phyloP scores from a whole-genome alignment of 2,113 vertebrate genomes.

The Ahaetulla prasina region DNA sequence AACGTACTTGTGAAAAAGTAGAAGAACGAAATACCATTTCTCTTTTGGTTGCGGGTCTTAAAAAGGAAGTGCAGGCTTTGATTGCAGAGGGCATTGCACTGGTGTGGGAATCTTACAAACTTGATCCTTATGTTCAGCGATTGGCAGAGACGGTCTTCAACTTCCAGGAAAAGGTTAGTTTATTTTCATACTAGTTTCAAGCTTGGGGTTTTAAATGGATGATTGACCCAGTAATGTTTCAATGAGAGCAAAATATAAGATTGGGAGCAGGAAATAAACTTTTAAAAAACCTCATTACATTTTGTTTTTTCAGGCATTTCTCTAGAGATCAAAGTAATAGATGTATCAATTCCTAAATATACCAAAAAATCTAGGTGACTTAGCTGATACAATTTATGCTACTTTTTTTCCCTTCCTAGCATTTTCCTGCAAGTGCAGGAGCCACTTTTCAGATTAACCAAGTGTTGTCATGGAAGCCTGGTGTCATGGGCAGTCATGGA shows the following conservation, averaged over 20 bases:
- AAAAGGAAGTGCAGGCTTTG: constrained; percentile 94
- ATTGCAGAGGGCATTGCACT: constrained; percentile 94
- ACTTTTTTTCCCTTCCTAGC: neutral
- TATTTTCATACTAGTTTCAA: neutral
- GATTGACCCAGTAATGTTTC: neutral
- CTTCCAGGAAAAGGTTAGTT: constrained; percentile 93
- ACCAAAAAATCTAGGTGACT: neutral
- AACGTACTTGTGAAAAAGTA: constrained; percentile 96
- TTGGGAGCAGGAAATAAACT: neutral
- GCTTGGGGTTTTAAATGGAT: neutral
- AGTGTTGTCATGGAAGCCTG: neutral
- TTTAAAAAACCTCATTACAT: too few relatives aligned
- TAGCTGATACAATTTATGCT: neutral
- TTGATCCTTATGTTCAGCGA: constrained; percentile 95
- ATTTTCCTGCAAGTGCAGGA: neutral
- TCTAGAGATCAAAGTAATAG: neutral
- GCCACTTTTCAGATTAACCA: neutral
- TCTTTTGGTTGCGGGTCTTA: constrained; percentile 90
- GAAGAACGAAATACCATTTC: constrained; percentile 91
- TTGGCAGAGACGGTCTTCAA: constrained; percentile 97
- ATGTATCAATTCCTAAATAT: neutral
- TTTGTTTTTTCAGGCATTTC: neutral
- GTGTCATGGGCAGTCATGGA: neutral
- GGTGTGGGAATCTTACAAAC: constrained; percentile 98
- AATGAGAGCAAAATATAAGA: neutral